Percentiles rank a stretch among this genome's conserved stretches.
phyloP scores from a whole-genome alignment of 2,888 invertebrate genomes.

The Epistrophe eligans region DNA sequence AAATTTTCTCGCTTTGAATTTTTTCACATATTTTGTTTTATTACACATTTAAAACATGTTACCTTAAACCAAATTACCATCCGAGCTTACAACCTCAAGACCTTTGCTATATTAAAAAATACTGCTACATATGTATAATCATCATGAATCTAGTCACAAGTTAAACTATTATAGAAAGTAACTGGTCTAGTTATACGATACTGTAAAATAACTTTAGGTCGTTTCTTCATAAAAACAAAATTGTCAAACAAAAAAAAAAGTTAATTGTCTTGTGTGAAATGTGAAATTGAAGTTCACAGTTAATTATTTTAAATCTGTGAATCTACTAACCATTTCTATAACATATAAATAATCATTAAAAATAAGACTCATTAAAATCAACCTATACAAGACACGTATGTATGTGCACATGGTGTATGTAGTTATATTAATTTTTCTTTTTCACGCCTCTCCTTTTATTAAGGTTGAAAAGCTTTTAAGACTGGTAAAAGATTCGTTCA shows the following conservation, averaged over 20 bases:
- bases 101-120: slow-evolving; percentile 1
- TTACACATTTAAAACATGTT: slow-evolving; percentile 35
- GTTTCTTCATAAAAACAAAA: slow-evolving; percentile 15
- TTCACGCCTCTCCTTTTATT: slow-evolving; percentile 40
- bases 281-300: slow-evolving; percentile 51
- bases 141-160: slow-evolving; percentile 5
- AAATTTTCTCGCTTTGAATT: not conserved
- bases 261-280: slow-evolving; percentile 42
- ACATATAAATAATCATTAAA: slow-evolving; percentile 14
- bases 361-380: slow-evolving; percentile 1
- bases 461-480: slow-evolving; percentile 68
- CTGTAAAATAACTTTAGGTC: slow-evolving; percentile 14
- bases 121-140: not conserved
- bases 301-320: slow-evolving; percentile 34
- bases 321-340: not conserved
- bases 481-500: slow-evolving; percentile 41
- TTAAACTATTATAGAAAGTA: slow-evolving; percentile 41
- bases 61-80: slow-evolving; percentile 9
- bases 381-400: not conserved
- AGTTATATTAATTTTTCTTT: too few relatives aligned
- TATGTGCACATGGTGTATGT: too few relatives aligned
- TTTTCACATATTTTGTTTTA: slow-evolving; percentile 27
- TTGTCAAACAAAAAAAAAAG: slow-evolving; percentile 23
- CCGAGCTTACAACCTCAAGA: not conserved
- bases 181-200: slow-evolving; percentile 34